Conservation (phyloP, 2,888 invertebrate genomes). For the Xanthorhoe spadicearia region DNA sequence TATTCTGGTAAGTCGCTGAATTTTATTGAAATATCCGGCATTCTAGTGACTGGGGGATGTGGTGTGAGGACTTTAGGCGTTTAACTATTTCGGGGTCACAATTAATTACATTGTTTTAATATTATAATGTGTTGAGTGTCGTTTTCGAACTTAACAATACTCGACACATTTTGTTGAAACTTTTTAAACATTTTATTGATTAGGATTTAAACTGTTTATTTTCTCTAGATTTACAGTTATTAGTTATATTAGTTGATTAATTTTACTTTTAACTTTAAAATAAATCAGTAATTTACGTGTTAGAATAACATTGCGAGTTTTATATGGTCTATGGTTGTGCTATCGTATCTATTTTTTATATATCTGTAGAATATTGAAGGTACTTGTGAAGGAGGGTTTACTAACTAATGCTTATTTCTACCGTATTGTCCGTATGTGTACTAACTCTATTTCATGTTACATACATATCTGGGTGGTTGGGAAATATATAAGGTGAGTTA, state of each 20-base stretch:
- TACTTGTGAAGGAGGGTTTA: conserved; percentile 71
- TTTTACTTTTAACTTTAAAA: conserved; percentile 75
- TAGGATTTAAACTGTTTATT: conserved; percentile 51
- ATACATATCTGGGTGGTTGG: conserved; percentile 53
- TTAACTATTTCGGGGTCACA: conserved; percentile 40
- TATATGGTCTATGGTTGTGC: conserved; percentile 81
- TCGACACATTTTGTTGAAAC: conserved; percentile 29
- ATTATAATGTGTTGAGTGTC: conserved; percentile 30
- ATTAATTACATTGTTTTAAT: conserved; percentile 16
- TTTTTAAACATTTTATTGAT: conserved; percentile 36
- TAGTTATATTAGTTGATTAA: conserved; percentile 74
- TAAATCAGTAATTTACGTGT: conserved; percentile 78
- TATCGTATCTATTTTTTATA: conserved; percentile 58
- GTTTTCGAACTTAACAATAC: conserved; percentile 15
- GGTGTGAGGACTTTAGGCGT: conserved; percentile 66
- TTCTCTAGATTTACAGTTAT: conserved; percentile 68
- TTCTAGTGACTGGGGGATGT: conserved; percentile 74
- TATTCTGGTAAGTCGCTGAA: conserved; percentile 38
- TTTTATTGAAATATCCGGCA: conserved; percentile 57
- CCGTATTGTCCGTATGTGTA: conserved; percentile 55
- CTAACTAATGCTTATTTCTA: conserved; percentile 56
- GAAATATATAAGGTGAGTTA: conserved; percentile 31
- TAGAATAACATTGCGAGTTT: conserved; percentile 75
- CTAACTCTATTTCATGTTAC: conserved; percentile 50
- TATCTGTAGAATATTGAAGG: conserved; percentile 33